Evolutionary conservation across 2,888 invertebrate genomes (phyloP).

Genomic region (Campoletis raptor): DNA sequence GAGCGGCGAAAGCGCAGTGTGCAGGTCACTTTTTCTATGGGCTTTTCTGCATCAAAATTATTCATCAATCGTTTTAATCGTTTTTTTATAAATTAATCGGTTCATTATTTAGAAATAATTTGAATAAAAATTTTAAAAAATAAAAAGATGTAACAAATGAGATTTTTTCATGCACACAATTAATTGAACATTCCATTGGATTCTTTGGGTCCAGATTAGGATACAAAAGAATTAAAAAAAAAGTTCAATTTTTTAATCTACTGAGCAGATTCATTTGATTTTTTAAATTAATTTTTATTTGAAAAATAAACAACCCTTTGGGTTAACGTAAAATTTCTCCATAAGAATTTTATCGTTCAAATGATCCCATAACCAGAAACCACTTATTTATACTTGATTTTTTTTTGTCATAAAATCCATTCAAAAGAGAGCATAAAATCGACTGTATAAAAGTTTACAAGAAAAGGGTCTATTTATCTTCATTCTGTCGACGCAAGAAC

Average conservation of each 20-base stretch:
- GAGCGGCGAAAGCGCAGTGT: constrained; percentile 63
- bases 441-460: constrained; percentile 12
- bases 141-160: no score
- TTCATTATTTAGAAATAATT: not conserved
- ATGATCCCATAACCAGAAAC: not conserved
- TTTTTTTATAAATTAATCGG: not conserved
- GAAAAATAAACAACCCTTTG: not conserved
- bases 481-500: constrained; percentile 4
- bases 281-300: no score
- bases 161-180: no score
- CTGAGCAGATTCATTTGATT: not conserved
- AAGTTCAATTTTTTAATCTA: no score
- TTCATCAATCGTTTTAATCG: not conserved
- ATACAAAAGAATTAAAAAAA: no score
- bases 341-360: not conserved
- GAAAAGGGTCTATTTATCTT: constrained; percentile 23
- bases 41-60: constrained; percentile 16
- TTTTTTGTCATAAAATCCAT: not conserved
- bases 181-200: no score
- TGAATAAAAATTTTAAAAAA: no score
- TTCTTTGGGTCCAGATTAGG: no score
- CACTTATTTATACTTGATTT: not conserved
- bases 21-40: constrained; percentile 22
- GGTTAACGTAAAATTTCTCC: not conserved
- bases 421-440: constrained; percentile 23